These are phyloP conservation scores for Pentalonia nigronervosa DNA, from an alignment of 1,140 invertebrate genomes.

Conservation along the genomic window DNA sequence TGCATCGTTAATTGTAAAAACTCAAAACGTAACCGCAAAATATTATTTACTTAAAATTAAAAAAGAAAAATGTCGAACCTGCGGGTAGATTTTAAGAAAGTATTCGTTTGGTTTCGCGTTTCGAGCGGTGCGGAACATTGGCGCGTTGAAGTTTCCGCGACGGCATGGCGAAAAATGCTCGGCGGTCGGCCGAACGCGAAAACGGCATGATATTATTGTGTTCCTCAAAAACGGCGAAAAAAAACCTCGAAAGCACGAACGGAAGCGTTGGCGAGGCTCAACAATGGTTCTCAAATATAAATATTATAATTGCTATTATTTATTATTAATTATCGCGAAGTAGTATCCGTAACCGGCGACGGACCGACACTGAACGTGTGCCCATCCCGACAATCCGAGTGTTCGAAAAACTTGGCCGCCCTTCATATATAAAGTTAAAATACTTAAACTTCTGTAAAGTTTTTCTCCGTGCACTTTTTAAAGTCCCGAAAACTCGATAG, in stretches of 20 bases:
- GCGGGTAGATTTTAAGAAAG: background rate
- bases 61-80: background rate
- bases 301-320: background rate
- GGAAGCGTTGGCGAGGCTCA: no score
- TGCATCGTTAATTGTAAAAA: background rate
- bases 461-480: slow-evolving; percentile 54
- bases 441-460: slow-evolving; percentile 37
- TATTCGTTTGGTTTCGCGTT: background rate
- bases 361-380: slow-evolving; percentile 40
- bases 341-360: slow-evolving; percentile 31
- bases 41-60: background rate
- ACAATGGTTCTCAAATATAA: background rate
- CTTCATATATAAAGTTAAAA: slow-evolving; percentile 32
- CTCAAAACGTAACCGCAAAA: background rate
- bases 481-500: slow-evolving; percentile 56
- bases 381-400: background rate
- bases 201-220: background rate
- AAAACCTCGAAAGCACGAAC: background rate
- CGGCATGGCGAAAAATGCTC: slow-evolving; percentile 28
- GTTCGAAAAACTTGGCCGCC: slow-evolving; percentile 36
- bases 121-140: background rate
- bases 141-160: slow-evolving; percentile 56
- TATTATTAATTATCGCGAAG: background rate
- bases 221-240: background rate
- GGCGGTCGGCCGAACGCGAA: background rate